Percentiles rank a stretch among this genome's conserved stretches.
Conservation (phyloP, 2,888 invertebrate genomes). For the Tipula unca region DNA sequence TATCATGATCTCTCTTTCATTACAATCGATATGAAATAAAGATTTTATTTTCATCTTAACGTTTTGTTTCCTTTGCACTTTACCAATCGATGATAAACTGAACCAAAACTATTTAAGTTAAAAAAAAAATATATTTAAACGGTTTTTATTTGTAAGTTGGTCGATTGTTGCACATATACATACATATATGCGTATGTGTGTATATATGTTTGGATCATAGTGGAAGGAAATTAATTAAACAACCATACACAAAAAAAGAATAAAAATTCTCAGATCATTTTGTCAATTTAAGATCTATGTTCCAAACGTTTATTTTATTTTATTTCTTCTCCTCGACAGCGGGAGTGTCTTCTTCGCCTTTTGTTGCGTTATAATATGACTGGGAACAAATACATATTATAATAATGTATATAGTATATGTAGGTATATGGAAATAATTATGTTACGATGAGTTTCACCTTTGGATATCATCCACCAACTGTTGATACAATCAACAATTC, state of each 20-base stretch:
- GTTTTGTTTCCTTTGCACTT: neutral
- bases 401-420: neutral
- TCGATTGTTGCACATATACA: no score
- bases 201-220: neutral
- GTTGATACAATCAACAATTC: neutral
- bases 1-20: conserved; percentile 18
- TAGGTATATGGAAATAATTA: neutral
- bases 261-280: neutral
- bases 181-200: neutral
- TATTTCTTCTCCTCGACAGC: neutral
- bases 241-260: neutral
- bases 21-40: neutral
- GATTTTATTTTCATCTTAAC: neutral
- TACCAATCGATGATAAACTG: neutral
- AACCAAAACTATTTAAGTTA: neutral
- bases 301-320: neutral
- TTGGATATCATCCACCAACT: neutral
- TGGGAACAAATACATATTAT: neutral
- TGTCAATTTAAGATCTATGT: neutral
- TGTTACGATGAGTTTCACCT: neutral
- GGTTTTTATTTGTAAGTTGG: no score
- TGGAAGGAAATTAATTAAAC: neutral
- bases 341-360: neutral
- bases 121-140: no score
- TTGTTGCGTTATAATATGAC: neutral